Percentiles rank a stretch among this genome's conserved stretches.
phyloP scores from a whole-genome alignment of 2,888 invertebrate genomes.

The Notodonta ziczac region DNA sequence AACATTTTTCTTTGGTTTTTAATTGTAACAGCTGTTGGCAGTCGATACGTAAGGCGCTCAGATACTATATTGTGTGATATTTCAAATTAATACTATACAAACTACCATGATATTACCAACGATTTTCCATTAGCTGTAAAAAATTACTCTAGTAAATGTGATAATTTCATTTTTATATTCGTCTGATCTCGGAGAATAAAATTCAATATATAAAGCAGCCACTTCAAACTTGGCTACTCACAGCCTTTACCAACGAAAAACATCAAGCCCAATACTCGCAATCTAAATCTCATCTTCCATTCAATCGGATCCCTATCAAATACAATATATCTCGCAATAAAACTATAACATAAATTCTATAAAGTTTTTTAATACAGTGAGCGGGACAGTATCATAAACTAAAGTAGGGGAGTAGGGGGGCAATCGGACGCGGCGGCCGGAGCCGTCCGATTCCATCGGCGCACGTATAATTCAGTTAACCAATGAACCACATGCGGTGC shows the following conservation, averaged over 20 bases:
- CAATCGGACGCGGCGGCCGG: conserved; percentile 5
- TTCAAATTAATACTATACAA: too few relatives aligned
- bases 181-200: too few relatives aligned
- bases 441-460: conserved; percentile 59
- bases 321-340: conserved; percentile 12
- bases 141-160: too few relatives aligned
- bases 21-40: neutral
- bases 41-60: too few relatives aligned
- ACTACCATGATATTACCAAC: too few relatives aligned
- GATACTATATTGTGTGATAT: too few relatives aligned
- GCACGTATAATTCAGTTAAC: conserved; percentile 74
- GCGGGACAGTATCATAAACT: conserved; percentile 16
- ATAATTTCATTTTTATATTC: too few relatives aligned
- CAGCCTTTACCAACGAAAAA: neutral
- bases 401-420: conserved; percentile 5
- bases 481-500: conserved; percentile 75
- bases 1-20: neutral
- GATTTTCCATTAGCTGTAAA: too few relatives aligned
- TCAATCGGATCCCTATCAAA: conserved; percentile 30
- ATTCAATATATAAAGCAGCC: too few relatives aligned
- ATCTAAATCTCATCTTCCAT: conserved; percentile 26
- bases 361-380: conserved; percentile 30
- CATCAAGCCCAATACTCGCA: neutral
- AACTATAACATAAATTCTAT: conserved; percentile 36
- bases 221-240: neutral